Conservation (phyloP, 1,140 invertebrate species). For the Acromyrmex heyeri region DNA sequence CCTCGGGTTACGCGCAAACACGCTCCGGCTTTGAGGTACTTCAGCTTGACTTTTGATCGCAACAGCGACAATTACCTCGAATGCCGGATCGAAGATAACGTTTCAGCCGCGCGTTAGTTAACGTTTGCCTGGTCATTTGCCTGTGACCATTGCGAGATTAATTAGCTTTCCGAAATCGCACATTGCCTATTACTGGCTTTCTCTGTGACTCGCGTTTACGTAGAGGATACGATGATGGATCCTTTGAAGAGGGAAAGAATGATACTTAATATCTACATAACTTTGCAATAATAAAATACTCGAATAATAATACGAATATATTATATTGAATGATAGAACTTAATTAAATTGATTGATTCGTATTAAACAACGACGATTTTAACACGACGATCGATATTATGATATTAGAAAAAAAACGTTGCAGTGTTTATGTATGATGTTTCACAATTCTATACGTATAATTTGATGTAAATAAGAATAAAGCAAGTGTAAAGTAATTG, state of each 20-base stretch:
- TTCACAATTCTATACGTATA: background rate
- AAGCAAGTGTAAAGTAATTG: conserved; percentile 7
- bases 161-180: conserved; percentile 47
- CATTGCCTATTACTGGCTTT: conserved; percentile 19
- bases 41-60: conserved; percentile 60
- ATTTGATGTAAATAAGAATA: background rate
- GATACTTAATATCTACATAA: background rate
- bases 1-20: conserved; percentile 62
- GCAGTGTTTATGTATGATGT: background rate
- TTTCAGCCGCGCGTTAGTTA: conserved; percentile 61
- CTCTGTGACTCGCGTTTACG: background rate
- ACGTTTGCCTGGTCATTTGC: conserved; percentile 18
- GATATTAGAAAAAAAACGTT: background rate
- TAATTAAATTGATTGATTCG: background rate
- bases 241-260: background rate
- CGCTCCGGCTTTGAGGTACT: conserved; percentile 58
- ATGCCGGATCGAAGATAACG: conserved; percentile 63
- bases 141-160: conserved; percentile 47
- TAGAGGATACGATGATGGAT: background rate
- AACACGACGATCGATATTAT: background rate
- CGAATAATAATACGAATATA: background rate
- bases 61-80: conserved; percentile 60
- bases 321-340: background rate
- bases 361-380: background rate
- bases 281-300: background rate